Percentiles rank a stretch among this genome's conserved stretches.
Evolutionary conservation across 2,113 vertebrate genomes (phyloP).

Genomic region (Gavialis gangeticus): DNA sequence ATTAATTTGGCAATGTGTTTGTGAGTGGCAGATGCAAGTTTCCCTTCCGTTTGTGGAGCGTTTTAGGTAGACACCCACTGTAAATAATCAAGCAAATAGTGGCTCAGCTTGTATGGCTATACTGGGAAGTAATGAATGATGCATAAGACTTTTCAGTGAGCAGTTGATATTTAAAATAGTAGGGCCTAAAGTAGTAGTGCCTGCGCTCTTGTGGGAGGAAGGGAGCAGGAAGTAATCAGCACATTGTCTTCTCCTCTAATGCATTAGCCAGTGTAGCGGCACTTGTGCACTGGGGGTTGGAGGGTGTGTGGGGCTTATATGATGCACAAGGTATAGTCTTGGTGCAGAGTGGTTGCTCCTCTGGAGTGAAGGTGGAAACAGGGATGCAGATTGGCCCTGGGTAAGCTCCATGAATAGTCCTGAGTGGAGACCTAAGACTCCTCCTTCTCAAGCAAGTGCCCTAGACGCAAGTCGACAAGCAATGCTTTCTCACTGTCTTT

Average conservation of each 20-base stretch:
- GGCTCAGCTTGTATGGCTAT: background rate
- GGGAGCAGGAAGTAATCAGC: background rate
- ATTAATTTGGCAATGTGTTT: rapidly evolving
- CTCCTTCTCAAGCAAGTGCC: background rate
- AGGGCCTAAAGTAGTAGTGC: background rate
- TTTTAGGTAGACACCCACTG: background rate
- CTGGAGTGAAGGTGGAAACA: background rate
- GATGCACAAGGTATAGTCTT: background rate
- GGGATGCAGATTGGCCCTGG: background rate
- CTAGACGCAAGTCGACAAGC: too few relatives aligned
- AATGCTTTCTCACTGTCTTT: too few relatives aligned
- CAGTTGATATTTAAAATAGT: background rate
- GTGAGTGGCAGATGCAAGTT: background rate
- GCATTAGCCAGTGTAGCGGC: background rate
- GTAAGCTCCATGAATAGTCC: background rate
- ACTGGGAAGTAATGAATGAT: too few relatives aligned
- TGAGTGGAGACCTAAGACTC: background rate
- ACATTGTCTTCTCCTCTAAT: background rate
- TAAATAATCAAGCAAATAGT: background rate
- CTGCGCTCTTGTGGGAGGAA: background rate
- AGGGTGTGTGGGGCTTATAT: background rate
- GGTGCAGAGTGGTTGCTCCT: background rate
- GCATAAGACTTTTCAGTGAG: background rate
- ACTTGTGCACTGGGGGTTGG: background rate
- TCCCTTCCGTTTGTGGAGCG: background rate